A percentile compares a stretch with the other conserved stretches of the same genome.
Conservation (phyloP, 2,113 vertebrate species). For the Pluvialis apricaria region DNA sequence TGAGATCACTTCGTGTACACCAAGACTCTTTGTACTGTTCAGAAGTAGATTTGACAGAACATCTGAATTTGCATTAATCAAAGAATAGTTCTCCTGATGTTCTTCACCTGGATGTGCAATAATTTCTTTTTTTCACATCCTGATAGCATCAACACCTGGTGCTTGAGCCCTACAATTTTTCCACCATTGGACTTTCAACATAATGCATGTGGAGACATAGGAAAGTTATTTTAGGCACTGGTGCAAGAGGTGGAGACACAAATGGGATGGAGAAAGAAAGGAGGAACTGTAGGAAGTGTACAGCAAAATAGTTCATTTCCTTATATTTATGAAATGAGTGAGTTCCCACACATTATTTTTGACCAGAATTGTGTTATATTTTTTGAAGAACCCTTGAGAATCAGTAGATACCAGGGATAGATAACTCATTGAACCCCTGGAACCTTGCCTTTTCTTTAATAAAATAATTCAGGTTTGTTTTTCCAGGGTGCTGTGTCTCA, state of each 20-base stretch:
- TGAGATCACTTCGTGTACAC: neutral
- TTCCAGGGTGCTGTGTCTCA: neutral
- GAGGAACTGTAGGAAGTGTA: neutral
- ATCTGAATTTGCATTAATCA: fast-evolving
- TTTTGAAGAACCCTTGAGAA: neutral
- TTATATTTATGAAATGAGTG: conserved; percentile 16
- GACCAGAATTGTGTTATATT: neutral
- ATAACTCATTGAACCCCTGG: neutral
- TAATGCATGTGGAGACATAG: neutral
- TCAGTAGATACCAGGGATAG: neutral
- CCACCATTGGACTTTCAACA: neutral
- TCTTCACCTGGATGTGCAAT: neutral
- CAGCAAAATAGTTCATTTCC: conserved; percentile 2
- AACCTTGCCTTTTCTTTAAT: neutral
- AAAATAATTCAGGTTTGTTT: neutral
- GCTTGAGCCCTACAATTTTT: neutral
- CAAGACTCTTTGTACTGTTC: neutral
- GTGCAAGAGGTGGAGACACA: neutral
- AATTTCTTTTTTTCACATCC: neutral
- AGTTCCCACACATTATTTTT: conserved; percentile 32
- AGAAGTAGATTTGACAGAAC: neutral
- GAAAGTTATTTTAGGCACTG: neutral
- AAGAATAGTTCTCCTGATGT: neutral
- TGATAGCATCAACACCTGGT: neutral
- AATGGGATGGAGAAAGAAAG: neutral